These are phyloP conservation scores for Hanleya hanleyi DNA, from an alignment of 2,888 invertebrate genomes.

Conservation along the genomic window DNA sequence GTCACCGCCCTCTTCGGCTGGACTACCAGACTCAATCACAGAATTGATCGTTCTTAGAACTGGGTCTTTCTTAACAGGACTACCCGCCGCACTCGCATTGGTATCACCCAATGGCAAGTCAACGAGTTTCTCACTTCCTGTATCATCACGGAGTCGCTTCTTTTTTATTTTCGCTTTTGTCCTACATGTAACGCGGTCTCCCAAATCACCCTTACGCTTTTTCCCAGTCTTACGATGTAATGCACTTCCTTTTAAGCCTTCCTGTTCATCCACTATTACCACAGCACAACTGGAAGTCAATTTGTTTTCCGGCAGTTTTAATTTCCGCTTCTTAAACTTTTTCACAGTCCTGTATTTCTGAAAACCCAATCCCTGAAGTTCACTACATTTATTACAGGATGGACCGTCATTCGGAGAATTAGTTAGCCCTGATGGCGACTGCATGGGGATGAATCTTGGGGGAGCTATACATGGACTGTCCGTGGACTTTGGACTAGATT, in stretches of 20 bases:
- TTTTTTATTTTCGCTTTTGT: background rate
- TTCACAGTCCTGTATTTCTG: slow-evolving; percentile 7
- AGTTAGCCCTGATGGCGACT: background rate
- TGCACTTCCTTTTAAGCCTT: no score
- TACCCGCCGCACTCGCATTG: background rate
- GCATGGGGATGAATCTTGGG: background rate
- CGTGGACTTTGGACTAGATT: background rate
- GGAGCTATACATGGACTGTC: no score
- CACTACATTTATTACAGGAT: background rate
- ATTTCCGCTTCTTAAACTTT: slow-evolving; percentile 1
- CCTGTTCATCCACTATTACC: background rate
- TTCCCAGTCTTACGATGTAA: no score
- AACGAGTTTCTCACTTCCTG: background rate
- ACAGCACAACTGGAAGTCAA: no score
- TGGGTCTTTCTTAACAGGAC: background rate
- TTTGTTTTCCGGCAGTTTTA: background rate
- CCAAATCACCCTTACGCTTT: no score
- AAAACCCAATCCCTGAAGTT: background rate
- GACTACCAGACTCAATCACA: background rate
- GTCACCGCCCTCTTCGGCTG: background rate
- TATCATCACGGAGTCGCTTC: background rate
- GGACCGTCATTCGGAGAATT: background rate
- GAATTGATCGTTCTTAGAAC: background rate
- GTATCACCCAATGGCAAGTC: background rate
- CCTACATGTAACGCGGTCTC: no score